phyloP scores from a whole-genome alignment of 2,888 invertebrate species.

The Mechanitis messenoides region DNA sequence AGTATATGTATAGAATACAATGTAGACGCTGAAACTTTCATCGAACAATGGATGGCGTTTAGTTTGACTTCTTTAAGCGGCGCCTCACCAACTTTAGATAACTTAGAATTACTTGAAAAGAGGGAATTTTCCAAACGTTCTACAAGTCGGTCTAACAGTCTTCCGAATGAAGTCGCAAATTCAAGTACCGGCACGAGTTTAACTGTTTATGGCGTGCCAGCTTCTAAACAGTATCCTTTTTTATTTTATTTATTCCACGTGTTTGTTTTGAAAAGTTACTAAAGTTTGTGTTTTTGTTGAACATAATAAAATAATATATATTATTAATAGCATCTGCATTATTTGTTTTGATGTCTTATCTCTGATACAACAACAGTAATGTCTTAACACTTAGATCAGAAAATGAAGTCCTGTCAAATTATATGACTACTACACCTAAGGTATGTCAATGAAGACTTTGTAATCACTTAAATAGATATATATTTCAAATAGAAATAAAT shows the following conservation, averaged over 20 bases:
- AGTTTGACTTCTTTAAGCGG: conserved; percentile 80
- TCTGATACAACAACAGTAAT: conserved; percentile 29
- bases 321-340: neutral
- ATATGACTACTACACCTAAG: conserved; percentile 62
- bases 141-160: conserved; percentile 51
- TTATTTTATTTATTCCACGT: conserved; percentile 47
- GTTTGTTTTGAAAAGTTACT: conserved; percentile 34
- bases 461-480: conserved; percentile 5
- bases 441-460: conserved; percentile 37
- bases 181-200: conserved; percentile 58
- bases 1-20: conserved; percentile 80
- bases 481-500: conserved; percentile 8
- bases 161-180: conserved; percentile 52
- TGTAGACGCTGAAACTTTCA: conserved; percentile 81
- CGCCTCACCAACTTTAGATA: conserved; percentile 76
- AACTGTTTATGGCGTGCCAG: conserved; percentile 57
- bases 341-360: conserved; percentile 16
- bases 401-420: conserved; percentile 64
- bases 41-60: conserved; percentile 87
- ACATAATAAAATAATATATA: no score
- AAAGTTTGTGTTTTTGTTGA: conserved; percentile 16
- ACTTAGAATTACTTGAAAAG: conserved; percentile 79
- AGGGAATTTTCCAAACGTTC: conserved; percentile 78
- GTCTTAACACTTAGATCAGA: conserved; percentile 59
- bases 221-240: conserved; percentile 67